A percentile compares a stretch with the other conserved stretches of the same genome.
Evolutionary conservation across 2,113 vertebrate species (phyloP).

Genomic region (Macroglossus sobrinus): DNA sequence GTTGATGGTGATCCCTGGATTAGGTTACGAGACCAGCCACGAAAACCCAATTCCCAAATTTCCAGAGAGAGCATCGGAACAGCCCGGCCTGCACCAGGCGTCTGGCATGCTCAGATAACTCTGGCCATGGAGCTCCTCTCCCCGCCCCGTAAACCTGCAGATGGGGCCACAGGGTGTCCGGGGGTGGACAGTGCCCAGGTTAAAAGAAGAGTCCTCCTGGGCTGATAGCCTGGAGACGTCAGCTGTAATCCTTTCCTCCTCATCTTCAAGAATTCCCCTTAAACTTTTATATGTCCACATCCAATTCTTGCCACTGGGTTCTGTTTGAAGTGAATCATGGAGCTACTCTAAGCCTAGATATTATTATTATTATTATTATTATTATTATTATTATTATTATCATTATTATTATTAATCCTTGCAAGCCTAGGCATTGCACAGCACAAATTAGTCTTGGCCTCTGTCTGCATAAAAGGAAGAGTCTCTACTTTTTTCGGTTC

Average conservation of each 20-base stretch:
- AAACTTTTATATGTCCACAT: background rate
- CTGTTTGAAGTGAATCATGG: background rate
- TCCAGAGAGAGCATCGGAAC: background rate
- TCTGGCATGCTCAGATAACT: background rate
- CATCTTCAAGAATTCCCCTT: background rate
- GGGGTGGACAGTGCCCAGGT: background rate
- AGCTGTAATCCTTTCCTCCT: background rate
- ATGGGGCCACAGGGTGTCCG: too few species aligned
- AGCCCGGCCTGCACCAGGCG: background rate
- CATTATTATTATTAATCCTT: background rate
- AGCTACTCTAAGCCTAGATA: background rate
- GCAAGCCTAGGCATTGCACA: background rate
- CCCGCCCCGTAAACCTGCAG: background rate
- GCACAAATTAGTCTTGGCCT: background rate
- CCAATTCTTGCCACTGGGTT: background rate
- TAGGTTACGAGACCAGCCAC: background rate
- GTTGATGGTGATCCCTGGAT: background rate
- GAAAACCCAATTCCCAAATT: background rate
- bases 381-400: too few species aligned
- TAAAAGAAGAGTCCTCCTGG: background rate
- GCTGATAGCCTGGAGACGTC: rapidly evolving
- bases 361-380: background rate
- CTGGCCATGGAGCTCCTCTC: background rate
- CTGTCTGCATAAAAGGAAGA: background rate
- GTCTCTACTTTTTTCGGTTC: background rate